Evolutionary conservation across 53 echinoderm and acorn worm genomes (phyloP), one percentile per base, ranked within the genome.

Genomic region (Paracentrotus lividus): DNA sequence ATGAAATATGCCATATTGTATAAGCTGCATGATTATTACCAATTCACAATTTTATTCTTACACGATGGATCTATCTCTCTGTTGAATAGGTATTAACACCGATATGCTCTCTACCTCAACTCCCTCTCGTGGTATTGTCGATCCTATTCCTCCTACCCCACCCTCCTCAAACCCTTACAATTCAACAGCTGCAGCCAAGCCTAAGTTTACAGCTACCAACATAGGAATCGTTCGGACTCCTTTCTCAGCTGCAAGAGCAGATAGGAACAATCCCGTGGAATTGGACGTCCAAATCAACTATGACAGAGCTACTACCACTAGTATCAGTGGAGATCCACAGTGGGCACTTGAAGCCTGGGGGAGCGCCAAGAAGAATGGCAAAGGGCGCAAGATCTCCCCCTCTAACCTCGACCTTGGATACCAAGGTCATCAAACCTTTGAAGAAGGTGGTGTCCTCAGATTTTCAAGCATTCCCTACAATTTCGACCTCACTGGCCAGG

Each of bases 341-440:
- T 91, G 91, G 91, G 56, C 54, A 10, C 1, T 91, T 18, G 76
- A 91, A 36, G 91, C 76, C 2, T 91, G 91, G 91, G 91, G 91
- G 26, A 91, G 91, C 53, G 47, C 91, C 24, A 91, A 91, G 76
- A 91, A 76, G 54, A 91, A 91, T 34, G 91, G 91, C 27, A 91
- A 91, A 54, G 54, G 54, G 27, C 53, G 53, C 12, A 91, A 91
- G 34, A 54, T 91, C 24, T 44, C 91, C 36, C 47, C 91, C 54
- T 27, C 75, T 10, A n/a, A n/a, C 27, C 51, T 91, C 7, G 6
- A 54, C 8, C 72, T 91, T 1, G 55, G 91, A 32, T 16, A 2
- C 34, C 76, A 76, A 36, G 76, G 53, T 8, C 49, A 52, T 1
- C 91, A 76, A 33, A 72, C 29, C 34, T 91, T 91, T 21, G 36